Conservation (phyloP, 30 jellyfish, hydroid and myxozoan species). For the Rhopilema esculentum region DNA sequence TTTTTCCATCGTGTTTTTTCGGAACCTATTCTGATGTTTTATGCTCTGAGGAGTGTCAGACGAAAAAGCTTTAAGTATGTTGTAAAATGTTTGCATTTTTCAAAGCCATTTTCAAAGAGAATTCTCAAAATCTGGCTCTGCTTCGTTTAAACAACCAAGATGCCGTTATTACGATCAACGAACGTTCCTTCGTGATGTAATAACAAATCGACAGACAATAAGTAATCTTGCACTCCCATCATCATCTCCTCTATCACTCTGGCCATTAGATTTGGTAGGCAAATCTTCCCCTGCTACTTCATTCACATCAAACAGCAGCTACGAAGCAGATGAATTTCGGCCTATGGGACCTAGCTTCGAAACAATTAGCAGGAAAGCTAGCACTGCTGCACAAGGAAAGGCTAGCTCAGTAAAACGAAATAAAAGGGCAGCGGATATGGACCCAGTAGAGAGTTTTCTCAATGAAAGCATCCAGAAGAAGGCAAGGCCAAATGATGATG, state of each 20-base stretch:
- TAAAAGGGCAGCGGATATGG: conserved; percentile 3
- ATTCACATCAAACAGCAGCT: conserved; percentile 1
- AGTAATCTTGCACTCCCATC: conserved; percentile 8
- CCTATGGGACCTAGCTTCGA: no score
- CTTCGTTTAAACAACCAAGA: conserved; percentile 1
- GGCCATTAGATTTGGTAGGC: background rate
- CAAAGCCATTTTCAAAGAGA: no score
- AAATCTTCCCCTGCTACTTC: conserved; percentile 26
- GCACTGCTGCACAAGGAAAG: no score
- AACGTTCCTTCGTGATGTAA: conserved; percentile 18
- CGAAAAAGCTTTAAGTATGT: no score
- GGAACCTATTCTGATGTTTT: no score
- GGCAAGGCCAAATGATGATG: background rate
- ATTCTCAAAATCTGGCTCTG: conserved; percentile 27
- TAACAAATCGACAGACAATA: conserved; percentile 10
- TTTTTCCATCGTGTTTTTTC: no score
- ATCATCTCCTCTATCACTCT: background rate
- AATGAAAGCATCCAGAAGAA: conserved; percentile 13
- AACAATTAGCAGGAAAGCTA: no score
- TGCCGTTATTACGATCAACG: conserved; percentile 23
- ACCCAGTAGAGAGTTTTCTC: conserved; percentile 6
- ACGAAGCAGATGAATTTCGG: no score
- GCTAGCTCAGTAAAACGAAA: conserved; percentile 2
- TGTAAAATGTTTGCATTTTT: no score
- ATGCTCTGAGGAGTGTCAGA: no score